Evolutionary conservation across 2,113 vertebrate species (phyloP).

Genomic region (Myanophis thanlyinensis): DNA sequence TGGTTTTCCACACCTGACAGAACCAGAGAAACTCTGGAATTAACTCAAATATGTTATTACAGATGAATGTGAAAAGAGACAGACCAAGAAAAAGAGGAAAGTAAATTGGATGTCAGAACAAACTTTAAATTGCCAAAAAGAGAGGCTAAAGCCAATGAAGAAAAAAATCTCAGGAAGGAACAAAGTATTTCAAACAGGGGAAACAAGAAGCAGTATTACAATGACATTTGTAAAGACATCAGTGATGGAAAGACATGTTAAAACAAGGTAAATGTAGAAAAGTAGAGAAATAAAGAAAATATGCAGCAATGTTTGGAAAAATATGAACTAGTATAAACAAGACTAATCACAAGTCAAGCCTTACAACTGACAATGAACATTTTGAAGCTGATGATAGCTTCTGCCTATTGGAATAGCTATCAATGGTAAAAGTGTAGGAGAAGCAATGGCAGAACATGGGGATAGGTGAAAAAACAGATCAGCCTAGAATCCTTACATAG

Average conservation of each 20-base stretch:
- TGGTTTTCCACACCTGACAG: background rate
- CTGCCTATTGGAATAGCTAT: background rate
- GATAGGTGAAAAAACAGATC: background rate
- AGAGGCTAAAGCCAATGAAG: background rate
- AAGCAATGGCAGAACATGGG: background rate
- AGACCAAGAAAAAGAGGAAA: background rate
- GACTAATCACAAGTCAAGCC: background rate
- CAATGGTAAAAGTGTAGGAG: background rate
- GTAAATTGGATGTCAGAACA: background rate
- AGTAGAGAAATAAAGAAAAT: background rate
- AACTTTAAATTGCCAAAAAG: background rate
- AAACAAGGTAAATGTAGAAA: background rate
- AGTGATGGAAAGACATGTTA: background rate
- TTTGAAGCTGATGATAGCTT: background rate
- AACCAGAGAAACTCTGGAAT: background rate
- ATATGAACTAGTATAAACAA: background rate
- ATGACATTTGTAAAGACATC: background rate
- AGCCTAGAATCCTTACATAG: background rate
- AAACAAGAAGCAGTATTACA: background rate
- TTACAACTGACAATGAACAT: background rate
- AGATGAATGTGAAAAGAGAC: too few relatives aligned
- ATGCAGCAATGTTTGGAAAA: background rate
- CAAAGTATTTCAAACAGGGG: background rate
- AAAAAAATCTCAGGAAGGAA: background rate
- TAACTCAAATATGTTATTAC: background rate